phyloP scores from a whole-genome alignment of 2,113 vertebrate genomes.

The Dendropsophus ebraccatus region DNA sequence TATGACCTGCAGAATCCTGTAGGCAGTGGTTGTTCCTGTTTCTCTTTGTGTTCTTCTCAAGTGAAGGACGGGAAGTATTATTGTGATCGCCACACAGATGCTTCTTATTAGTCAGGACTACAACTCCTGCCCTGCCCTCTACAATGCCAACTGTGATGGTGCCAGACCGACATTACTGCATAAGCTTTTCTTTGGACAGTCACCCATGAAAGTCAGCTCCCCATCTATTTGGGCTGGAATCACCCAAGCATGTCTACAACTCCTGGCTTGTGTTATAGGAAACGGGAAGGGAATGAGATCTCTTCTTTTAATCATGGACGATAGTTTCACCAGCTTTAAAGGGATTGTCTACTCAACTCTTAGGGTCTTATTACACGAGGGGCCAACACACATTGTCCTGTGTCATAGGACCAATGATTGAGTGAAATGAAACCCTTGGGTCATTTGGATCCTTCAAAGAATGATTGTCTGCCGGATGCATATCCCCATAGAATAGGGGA shows the following conservation, averaged over 20 bases:
- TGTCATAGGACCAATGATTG: too few relatives aligned
- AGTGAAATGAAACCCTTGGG: too few relatives aligned
- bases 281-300: not conserved
- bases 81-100: not conserved
- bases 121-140: not conserved
- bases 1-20: not conserved
- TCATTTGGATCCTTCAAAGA: too few relatives aligned
- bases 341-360: not conserved
- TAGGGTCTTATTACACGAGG: too few relatives aligned
- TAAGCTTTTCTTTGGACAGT: not conserved
- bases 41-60: not conserved
- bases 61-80: not conserved
- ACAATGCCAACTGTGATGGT: not conserved
- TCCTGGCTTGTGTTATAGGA: not conserved
- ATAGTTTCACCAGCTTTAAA: not conserved
- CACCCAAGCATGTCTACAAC: not conserved
- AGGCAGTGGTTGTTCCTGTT: not conserved
- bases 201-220: conserved; percentile 10
- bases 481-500: too few relatives aligned
- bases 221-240: conserved; percentile 2
- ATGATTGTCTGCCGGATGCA: too few relatives aligned
- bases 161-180: not conserved
- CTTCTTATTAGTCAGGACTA: not conserved
- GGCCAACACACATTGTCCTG: too few relatives aligned
- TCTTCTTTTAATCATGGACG: not conserved